These are phyloP conservation scores for Lontra canadensis DNA, from an alignment of 2,113 vertebrate genomes.

Conservation along the genomic window DNA sequence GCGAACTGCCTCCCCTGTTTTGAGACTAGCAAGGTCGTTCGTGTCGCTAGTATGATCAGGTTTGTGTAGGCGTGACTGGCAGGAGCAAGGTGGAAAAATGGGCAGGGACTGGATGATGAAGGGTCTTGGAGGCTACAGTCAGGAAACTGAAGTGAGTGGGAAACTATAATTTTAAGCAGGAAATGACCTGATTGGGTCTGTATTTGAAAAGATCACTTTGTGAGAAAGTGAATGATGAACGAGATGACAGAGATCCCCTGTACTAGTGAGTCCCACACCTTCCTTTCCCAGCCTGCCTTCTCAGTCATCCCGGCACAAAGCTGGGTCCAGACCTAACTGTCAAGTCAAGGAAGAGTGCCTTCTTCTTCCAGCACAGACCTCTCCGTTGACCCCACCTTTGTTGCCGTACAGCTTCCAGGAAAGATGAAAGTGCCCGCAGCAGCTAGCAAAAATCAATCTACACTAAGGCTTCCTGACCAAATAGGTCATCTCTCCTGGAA, in stretches of 20 bases:
- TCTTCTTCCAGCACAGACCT: background rate
- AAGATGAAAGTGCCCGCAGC: background rate
- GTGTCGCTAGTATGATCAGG: rapidly evolving
- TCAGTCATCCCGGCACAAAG: background rate
- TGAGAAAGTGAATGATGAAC: background rate
- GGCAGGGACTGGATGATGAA: background rate
- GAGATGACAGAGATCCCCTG: background rate
- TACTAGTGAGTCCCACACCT: background rate
- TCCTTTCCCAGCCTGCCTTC: background rate
- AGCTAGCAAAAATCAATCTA: background rate
- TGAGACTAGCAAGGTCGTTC: background rate
- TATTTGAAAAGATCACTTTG: background rate
- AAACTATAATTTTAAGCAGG: background rate
- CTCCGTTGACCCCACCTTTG: background rate
- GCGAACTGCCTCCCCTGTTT: too few species aligned
- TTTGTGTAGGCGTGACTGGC: rapidly evolving
- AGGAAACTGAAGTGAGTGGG: background rate
- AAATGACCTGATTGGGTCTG: background rate
- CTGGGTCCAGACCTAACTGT: background rate
- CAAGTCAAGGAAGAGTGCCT: background rate
- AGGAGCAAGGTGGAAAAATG: background rate
- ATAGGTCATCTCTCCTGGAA: background rate
- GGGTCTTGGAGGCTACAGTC: too few species aligned
- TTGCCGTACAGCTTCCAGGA: background rate
- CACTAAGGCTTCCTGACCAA: background rate